Conservation (phyloP, 2,113 vertebrate genomes). For the Scartelaos histophorus region DNA sequence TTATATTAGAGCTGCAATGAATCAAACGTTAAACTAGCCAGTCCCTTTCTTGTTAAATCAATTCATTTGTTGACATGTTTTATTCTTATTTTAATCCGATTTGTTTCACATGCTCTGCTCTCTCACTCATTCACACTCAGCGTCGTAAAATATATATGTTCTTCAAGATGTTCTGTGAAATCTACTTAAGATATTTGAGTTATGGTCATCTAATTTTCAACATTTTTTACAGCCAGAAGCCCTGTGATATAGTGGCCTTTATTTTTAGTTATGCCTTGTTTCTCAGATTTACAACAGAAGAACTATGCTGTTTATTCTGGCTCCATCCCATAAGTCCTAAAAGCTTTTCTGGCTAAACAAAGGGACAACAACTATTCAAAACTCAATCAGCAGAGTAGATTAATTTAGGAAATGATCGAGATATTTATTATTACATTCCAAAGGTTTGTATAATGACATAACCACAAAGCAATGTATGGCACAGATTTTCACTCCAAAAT, state of each 20-base stretch:
- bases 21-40: neutral
- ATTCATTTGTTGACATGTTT: neutral
- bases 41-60: neutral
- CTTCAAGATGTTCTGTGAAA: neutral
- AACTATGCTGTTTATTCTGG: neutral
- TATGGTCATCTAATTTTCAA: neutral
- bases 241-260: neutral
- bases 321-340: neutral
- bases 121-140: neutral
- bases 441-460: neutral
- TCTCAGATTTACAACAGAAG: neutral
- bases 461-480: neutral
- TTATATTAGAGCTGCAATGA: neutral
- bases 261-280: neutral
- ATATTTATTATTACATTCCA: neutral
- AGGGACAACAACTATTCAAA: neutral
- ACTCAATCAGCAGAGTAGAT: neutral
- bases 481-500: no score
- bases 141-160: neutral
- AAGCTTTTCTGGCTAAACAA: conserved; percentile 6
- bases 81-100: neutral
- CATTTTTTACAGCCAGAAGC: neutral
- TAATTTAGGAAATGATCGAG: neutral
- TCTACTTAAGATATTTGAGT: neutral
- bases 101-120: neutral